Base-by-base conservation (phyloP, 2,113 vertebrate genomes). In the Rhipidura dahli region DNA sequence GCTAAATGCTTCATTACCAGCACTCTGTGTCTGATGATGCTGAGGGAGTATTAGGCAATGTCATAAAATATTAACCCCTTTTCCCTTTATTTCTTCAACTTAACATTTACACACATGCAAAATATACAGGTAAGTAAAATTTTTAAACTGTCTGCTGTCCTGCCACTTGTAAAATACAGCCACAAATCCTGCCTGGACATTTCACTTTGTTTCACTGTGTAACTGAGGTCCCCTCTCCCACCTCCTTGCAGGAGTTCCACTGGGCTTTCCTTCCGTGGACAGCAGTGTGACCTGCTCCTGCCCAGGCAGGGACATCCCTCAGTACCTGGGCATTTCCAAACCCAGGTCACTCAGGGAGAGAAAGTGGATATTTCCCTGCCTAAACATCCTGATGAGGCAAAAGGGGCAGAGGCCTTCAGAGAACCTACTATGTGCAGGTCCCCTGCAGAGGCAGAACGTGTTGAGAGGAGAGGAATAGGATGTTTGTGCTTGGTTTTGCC, bases 361-460 rank as follows among this genome's bases (percentile, higher is more conserved):
- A 45, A 64, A 56, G 9, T 20, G 22, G 39, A 0, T 82, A 15
- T 50, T 69, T 73, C 24, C 15, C 50, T 73, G 26, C 31, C 35
- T 54, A 60, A 63, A 63, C 53, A 71, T 13, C 15, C 18, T 13
- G 4, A 30, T 27, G 22, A 40, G 18, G 11, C 9, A 66, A 45
- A 33, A 23, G 35, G 31, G 33, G 31, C n/a, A 59, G 39, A 77
- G n/a, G 39, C 24, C 59, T 80, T 49, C 1, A 3, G 42, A 77
- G 23, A 18, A 31, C 0, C 6, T 11, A 42, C 23, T 31, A 4
- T 1, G 8, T n/a, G 19, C 17, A n/a, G 23, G 12, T 47, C 14
- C n/a, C 20, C 13, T 0, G 2, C 6, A n/a, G 63, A 57, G 23
- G 37, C 23, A 84, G 53, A 66, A 47, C 4, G 24, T 5, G 23